Conservation (phyloP, 2,797 vertebrate genomes). For the Australoheros facetus region DNA sequence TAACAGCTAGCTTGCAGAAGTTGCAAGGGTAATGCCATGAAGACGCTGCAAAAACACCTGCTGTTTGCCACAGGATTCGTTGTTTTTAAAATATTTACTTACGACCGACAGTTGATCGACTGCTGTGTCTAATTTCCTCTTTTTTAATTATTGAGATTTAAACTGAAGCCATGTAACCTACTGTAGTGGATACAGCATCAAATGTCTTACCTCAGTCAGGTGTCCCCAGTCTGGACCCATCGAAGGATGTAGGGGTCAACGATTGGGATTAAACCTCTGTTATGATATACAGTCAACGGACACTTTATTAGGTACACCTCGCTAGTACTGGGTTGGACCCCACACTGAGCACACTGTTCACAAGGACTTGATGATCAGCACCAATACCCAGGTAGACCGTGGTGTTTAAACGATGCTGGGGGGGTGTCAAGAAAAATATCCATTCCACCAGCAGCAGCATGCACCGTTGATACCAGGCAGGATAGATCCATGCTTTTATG, state of each 20-base stretch:
- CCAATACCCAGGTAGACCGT: neutral
- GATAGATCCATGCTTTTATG: neutral
- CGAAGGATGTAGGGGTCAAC: neutral
- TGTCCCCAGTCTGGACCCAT: neutral
- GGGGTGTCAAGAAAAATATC: neutral
- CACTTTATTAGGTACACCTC: neutral
- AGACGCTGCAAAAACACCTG: neutral
- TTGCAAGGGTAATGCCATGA: neutral
- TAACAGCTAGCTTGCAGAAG: constrained; percentile 42
- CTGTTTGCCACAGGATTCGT: neutral
- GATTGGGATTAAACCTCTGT: neutral
- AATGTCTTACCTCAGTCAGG: neutral
- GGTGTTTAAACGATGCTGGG: neutral
- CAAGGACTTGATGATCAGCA: neutral
- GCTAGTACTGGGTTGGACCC: neutral
- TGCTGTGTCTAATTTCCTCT: neutral
- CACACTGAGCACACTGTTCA: neutral
- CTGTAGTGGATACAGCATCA: neutral
- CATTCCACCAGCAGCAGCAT: neutral
- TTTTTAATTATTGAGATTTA: neutral
- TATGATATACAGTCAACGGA: neutral
- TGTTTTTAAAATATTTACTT: neutral
- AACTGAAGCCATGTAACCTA: neutral
- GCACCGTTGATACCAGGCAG: neutral
- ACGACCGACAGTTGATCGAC: neutral